Percentiles rank a stretch among this genome's conserved stretches.
Conservation (phyloP, 2,888 invertebrate genomes). For the Sarcophaga subvicina region DNA sequence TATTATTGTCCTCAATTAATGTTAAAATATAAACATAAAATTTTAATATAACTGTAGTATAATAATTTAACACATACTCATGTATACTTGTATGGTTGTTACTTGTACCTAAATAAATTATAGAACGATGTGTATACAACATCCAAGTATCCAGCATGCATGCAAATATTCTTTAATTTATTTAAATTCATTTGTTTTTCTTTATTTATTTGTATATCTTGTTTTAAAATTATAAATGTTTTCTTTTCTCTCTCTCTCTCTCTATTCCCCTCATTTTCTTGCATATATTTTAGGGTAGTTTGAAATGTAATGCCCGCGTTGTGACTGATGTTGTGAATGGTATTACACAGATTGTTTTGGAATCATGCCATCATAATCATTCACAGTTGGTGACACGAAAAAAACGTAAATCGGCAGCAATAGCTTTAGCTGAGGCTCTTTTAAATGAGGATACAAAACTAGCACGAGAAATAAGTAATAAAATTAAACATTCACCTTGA, state of each 20-base stretch:
- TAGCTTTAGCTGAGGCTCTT: conserved; percentile 50
- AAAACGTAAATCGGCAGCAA: conserved; percentile 72
- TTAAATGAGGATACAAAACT: conserved; percentile 42
- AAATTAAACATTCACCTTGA: conserved; percentile 52
- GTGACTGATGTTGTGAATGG: conserved; percentile 80
- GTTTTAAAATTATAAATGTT: not conserved
- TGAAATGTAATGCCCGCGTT: conserved; percentile 81
- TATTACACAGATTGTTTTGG: conserved; percentile 80
- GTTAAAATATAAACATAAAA: too few relatives aligned
- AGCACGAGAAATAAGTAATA: conserved; percentile 37
- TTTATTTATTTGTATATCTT: not conserved
- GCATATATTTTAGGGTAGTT: conserved; percentile 77
- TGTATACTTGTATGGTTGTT: too few relatives aligned
- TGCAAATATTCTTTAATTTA: conserved; percentile 4
- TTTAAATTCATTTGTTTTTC: not conserved
- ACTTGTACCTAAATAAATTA: too few relatives aligned
- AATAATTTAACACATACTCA: too few relatives aligned
- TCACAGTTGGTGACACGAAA: conserved; percentile 76
- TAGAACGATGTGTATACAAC: not conserved
- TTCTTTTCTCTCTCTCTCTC: not conserved
- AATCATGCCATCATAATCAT: conserved; percentile 80
- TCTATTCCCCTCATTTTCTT: conserved; percentile 22
- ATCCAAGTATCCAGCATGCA: conserved; percentile 15
- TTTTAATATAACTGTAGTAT: too few relatives aligned
- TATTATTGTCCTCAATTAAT: too few relatives aligned